Percentiles rank a stretch among this genome's conserved stretches.
phyloP scores from a whole-genome alignment of 1,140 invertebrate species.

The Macrobrachium rosenbergii region DNA sequence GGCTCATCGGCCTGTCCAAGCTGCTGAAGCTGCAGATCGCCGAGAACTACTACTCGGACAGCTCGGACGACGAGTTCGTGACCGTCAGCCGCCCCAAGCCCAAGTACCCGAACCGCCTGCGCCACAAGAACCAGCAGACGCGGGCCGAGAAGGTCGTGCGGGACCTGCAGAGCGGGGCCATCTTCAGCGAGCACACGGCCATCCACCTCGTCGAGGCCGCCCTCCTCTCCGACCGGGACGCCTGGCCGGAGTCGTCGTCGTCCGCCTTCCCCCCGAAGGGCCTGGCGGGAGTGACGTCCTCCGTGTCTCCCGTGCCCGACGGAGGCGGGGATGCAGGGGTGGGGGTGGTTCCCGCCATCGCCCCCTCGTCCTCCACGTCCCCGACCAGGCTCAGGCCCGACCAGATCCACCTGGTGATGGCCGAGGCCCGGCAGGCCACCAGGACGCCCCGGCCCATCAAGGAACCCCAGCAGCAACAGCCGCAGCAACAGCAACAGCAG shows the following conservation, averaged over 20 bases:
- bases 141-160: slow-evolving; percentile 66
- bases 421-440: slow-evolving; percentile 58
- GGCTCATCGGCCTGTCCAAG: slow-evolving; percentile 87
- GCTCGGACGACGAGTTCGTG: slow-evolving; percentile 81
- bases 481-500: no score
- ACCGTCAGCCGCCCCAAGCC: slow-evolving; percentile 72
- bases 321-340: slow-evolving; percentile 24
- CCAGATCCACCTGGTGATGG: slow-evolving; percentile 66
- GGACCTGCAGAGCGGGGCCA: slow-evolving; percentile 68
- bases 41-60: slow-evolving; percentile 85
- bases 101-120: slow-evolving; percentile 77
- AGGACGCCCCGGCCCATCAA: slow-evolving; percentile 64
- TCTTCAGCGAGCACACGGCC: slow-evolving; percentile 67
- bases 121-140: slow-evolving; percentile 67
- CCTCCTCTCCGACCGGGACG: slow-evolving; percentile 57
- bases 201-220: slow-evolving; percentile 62
- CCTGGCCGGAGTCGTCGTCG: slow-evolving; percentile 57
- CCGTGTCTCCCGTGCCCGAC: slow-evolving; percentile 39
- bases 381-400: slow-evolving; percentile 53
- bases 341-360: not conserved
- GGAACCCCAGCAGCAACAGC: slow-evolving; percentile 45
- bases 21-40: slow-evolving; percentile 85
- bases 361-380: slow-evolving; percentile 45
- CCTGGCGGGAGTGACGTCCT: slow-evolving; percentile 30
- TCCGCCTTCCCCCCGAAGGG: slow-evolving; percentile 47